Evolutionary conservation across 2,113 vertebrate genomes (phyloP).

Genomic region (Scartelaos histophorus): DNA sequence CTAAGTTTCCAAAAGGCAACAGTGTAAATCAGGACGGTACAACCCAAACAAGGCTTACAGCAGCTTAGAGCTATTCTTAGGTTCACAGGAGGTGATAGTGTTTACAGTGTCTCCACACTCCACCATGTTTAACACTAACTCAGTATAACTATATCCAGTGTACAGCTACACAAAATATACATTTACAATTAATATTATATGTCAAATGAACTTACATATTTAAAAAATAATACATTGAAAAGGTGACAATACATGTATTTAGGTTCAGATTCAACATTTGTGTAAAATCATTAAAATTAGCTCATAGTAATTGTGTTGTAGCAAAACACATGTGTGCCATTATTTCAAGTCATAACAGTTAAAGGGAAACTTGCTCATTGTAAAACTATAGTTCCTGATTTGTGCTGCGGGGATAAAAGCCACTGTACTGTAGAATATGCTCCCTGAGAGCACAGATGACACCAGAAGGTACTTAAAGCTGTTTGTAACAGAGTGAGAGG

Average conservation of each 20-base stretch:
- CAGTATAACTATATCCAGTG: too few species aligned
- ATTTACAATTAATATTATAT: too few species aligned
- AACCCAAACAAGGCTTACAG: slow-evolving; percentile 25
- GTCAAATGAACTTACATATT: too few species aligned
- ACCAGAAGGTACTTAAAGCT: slow-evolving; percentile 27
- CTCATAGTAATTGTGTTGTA: neutral
- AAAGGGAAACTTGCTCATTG: neutral
- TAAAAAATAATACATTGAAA: too few species aligned
- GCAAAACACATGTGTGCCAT: slow-evolving; percentile 12
- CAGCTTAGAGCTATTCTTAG: slow-evolving; percentile 35
- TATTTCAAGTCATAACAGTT: neutral
- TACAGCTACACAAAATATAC: too few species aligned
- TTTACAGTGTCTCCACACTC: neutral
- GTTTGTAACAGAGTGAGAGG: slow-evolving; percentile 12
- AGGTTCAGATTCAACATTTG: too few species aligned
- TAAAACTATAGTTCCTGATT: neutral
- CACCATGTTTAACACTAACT: too few species aligned
- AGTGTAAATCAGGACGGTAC: slow-evolving; percentile 29
- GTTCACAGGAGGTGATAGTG: neutral
- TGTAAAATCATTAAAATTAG: too few species aligned
- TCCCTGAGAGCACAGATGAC: neutral
- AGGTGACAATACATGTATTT: too few species aligned
- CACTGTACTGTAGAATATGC: neutral
- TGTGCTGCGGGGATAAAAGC: slow-evolving; percentile 15
- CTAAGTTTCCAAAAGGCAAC: neutral